Conservation (phyloP, 2,797 vertebrate genomes). For the Tragelaphus eurycerus region DNA sequence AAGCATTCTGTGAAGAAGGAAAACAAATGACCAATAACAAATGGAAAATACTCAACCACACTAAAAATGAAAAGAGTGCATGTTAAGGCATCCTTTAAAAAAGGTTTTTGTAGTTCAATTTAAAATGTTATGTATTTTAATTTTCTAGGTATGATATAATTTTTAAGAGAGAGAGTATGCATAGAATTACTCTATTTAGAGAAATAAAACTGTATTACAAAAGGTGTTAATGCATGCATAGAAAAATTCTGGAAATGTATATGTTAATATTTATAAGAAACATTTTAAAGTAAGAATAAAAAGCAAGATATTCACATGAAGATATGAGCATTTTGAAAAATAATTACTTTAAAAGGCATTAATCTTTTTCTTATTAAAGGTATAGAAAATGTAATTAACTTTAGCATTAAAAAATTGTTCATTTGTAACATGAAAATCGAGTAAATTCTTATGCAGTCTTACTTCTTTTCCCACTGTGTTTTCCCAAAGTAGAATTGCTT, state of each 20-base stretch:
- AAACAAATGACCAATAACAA: background rate
- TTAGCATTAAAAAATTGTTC: background rate
- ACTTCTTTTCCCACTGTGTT: conserved; percentile 23
- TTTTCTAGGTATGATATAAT: background rate
- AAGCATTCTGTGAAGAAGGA: background rate
- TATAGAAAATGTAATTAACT: background rate
- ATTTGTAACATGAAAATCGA: conserved; percentile 24
- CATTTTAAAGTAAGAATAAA: conserved; percentile 21
- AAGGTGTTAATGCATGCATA: background rate
- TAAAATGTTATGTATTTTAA: background rate
- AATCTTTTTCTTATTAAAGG: background rate
- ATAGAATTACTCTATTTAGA: background rate
- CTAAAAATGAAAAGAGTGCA: background rate
- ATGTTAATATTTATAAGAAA: background rate
- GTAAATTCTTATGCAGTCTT: conserved; percentile 42
- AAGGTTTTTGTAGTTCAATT: background rate
- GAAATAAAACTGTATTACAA: conserved; percentile 9
- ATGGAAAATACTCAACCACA: background rate
- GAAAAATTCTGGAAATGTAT: background rate
- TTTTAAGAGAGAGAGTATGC: background rate
- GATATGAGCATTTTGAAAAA: background rate
- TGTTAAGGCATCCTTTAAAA: background rate
- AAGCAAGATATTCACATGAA: background rate
- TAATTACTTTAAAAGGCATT: background rate
- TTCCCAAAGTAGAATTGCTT: background rate